Evolutionary conservation across 2,113 vertebrate genomes (phyloP).

Genomic region (Aplodontia rufa): DNA sequence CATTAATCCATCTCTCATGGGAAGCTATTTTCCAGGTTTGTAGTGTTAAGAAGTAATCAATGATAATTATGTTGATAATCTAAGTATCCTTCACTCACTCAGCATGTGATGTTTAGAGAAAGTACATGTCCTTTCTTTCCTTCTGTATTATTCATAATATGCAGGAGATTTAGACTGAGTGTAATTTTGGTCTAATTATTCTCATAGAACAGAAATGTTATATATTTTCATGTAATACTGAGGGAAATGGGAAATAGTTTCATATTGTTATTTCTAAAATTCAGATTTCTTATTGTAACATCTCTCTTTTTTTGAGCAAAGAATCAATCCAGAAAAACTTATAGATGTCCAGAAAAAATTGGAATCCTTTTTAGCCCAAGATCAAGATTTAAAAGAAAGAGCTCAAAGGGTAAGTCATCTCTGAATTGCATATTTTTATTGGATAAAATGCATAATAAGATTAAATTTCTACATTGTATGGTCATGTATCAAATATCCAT

Average conservation of each 20-base stretch:
- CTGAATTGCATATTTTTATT: background rate
- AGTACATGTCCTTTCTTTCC: constrained; percentile 40
- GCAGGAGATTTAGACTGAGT: constrained; percentile 29
- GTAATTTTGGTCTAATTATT: constrained; percentile 43
- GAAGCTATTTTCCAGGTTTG: constrained; percentile 43
- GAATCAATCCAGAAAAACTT: constrained; percentile 96
- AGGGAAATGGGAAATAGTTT: background rate
- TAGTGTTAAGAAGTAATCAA: constrained; percentile 48
- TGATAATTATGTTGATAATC: constrained; percentile 63
- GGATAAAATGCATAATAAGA: background rate
- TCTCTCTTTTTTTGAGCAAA: constrained; percentile 60
- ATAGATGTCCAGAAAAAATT: constrained; percentile 91
- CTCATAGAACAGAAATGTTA: constrained; percentile 27
- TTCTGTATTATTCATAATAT: constrained; percentile 59
- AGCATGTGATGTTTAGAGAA: constrained; percentile 53
- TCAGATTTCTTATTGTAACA: constrained; percentile 36
- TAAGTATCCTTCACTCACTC: constrained; percentile 33
- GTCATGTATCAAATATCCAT: constrained; percentile 15
- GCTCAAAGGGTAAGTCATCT: constrained; percentile 91
- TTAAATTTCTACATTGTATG: constrained; percentile 4
- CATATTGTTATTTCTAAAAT: constrained; percentile 27
- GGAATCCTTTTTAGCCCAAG: constrained; percentile 95
- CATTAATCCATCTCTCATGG: background rate
- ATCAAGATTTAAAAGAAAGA: constrained; percentile 94
- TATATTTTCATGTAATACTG: constrained; percentile 56